Base-by-base conservation (phyloP, 1,140 invertebrate species). In the Ectropis grisescens region DNA sequence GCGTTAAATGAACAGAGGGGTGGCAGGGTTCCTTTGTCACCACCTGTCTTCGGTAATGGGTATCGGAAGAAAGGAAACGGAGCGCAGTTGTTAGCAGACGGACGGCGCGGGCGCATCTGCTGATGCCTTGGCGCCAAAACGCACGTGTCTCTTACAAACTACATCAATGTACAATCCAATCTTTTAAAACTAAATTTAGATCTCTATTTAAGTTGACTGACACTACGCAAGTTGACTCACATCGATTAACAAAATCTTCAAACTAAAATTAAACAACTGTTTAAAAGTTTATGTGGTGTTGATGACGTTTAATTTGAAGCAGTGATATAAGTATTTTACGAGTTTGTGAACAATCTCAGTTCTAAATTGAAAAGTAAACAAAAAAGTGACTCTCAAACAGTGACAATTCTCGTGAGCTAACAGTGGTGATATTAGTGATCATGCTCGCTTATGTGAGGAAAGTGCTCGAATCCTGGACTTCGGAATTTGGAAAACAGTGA, bases 41-140 rank as follows among this genome's bases (percentile, higher is more conserved):
- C 71, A 75, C 74, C 70, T 76, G 69, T 70, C 70, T 37, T 47
- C 54, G 47, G 58, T 71, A 72, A 68, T 68, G 48, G 62, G 52
- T 72, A 57, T 67, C 58, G 69, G 69, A 72, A 72, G 65, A 67
- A 60, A 58, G 33, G 24, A 47, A 3, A 4, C 3, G 8, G 8
- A 3, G n/a, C 54, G 38, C 48, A 70, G 62, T 67, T 46, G 55
- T 47, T 51, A 55, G 39, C 49, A 2, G 35, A 56, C 49, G 40
- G 9, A 37, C 58, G 54, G 43, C 65, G 64, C 58, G 29, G 37
- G 56, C 66, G 62, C 75, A 76, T 80, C 69, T 76, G 75, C 58
- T 23, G 19, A 16, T 3, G 22, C 22, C 47, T 69, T 62, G 58
- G 60, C 68, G 68, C 70, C 64, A 60, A 67, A 61, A 58, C 30